Conservation (phyloP, 2,113 vertebrate species). For the Pygoscelis antarcticus region DNA sequence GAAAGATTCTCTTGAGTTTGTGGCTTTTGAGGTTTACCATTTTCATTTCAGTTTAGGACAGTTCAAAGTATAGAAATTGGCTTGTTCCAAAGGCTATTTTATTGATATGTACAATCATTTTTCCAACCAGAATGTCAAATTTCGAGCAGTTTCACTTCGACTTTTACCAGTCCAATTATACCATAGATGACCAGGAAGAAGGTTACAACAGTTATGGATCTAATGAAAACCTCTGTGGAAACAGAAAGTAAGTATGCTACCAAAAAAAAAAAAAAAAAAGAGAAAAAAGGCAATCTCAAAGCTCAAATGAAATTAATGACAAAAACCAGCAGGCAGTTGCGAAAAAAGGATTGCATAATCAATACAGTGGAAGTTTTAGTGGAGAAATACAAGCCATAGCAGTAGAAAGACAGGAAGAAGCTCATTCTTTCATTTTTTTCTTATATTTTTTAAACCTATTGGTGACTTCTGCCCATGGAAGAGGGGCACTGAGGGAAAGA, state of each 20-base stretch:
- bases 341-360: not conserved
- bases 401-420: not conserved
- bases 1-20: not conserved
- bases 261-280: not conserved
- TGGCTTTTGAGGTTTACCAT: not conserved
- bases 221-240: slow-evolving; percentile 17
- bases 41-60: not conserved
- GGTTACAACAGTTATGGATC: slow-evolving; percentile 20
- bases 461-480: not conserved
- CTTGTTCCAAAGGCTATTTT: not conserved
- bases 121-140: slow-evolving; percentile 78
- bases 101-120: not conserved
- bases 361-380: not conserved
- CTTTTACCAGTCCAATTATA: slow-evolving; percentile 88
- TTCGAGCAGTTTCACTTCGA: slow-evolving; percentile 79
- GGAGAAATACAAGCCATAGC: not conserved
- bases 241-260: slow-evolving; percentile 63
- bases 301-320: not conserved
- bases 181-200: slow-evolving; percentile 77
- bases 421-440: not conserved
- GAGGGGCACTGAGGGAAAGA: not conserved
- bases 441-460: not conserved
- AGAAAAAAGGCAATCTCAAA: not conserved
- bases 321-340: not conserved
- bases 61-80: not conserved